These are phyloP conservation scores for Mustela nigripes DNA, from an alignment of 2,113 vertebrate genomes.

Conservation along the genomic window DNA sequence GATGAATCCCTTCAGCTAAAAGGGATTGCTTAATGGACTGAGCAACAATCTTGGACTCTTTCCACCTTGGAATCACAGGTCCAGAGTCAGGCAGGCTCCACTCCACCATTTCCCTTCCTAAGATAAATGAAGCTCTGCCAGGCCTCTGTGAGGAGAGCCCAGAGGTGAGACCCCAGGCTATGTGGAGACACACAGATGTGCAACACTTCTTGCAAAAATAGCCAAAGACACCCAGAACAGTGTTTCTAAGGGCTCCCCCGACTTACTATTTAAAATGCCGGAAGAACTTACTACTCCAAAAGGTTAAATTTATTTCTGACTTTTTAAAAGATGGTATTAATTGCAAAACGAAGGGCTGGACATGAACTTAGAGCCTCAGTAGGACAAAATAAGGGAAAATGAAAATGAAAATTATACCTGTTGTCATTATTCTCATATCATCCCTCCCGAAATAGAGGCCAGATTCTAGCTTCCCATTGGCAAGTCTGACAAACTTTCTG, in stretches of 20 bases:
- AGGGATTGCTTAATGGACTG: slow-evolving; percentile 83
- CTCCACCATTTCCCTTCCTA: slow-evolving; percentile 10
- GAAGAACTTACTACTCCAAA: not conserved
- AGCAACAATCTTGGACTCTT: slow-evolving; percentile 69
- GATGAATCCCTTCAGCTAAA: slow-evolving; percentile 81
- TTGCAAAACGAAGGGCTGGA: slow-evolving; percentile 31
- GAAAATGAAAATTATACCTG: not conserved
- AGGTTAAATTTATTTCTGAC: slow-evolving; percentile 29
- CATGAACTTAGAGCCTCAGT: slow-evolving; percentile 41
- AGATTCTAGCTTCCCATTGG: not conserved
- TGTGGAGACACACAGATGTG: not conserved
- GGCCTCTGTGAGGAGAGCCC: not conserved
- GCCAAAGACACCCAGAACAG: not conserved
- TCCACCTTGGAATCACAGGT: slow-evolving; percentile 73
- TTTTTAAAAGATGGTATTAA: slow-evolving; percentile 22
- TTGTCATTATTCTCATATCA: not conserved
- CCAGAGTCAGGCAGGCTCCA: slow-evolving; percentile 52
- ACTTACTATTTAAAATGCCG: not conserved
- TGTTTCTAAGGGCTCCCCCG: not conserved
- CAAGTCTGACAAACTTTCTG: not conserved
- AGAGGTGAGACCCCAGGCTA: not conserved
- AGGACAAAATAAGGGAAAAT: slow-evolving; percentile 48
- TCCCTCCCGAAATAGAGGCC: not conserved
- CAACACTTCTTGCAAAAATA: not conserved
- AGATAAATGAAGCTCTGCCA: slow-evolving; percentile 65